Percentiles rank a stretch among this genome's conserved stretches.
Conservation (phyloP, 2,797 vertebrate species). For the Diplodus sargus region DNA sequence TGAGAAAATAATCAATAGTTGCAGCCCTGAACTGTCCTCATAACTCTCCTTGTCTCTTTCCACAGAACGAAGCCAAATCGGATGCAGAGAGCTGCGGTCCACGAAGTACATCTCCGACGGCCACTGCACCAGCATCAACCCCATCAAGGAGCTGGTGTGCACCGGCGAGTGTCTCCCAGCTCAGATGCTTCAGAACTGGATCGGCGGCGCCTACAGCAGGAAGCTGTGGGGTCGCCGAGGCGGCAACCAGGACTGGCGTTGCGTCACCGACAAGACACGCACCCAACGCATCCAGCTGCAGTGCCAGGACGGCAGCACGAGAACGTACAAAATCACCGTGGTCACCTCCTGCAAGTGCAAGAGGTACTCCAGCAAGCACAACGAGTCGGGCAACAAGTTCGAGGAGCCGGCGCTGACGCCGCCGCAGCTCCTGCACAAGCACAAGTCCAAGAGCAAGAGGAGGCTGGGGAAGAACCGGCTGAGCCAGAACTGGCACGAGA, state of each 20-base stretch:
- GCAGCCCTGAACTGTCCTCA: not conserved
- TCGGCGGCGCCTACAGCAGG: conserved; percentile 89
- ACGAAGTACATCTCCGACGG: conserved; percentile 99
- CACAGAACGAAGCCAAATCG: conserved; percentile 90
- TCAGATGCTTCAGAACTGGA: conserved; percentile 97
- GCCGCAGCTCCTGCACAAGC: conserved; percentile 83
- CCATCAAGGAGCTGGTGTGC: conserved; percentile 97
- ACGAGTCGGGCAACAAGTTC: conserved; percentile 93
- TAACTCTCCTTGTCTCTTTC: not conserved
- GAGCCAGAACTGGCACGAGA: conserved; percentile 85
- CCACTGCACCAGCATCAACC: conserved; percentile 96
- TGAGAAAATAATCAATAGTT: not conserved
- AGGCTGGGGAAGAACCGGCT: conserved; percentile 88
- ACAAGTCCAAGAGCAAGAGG: conserved; percentile 91
- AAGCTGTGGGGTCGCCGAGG: conserved; percentile 92
- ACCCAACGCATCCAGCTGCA: conserved; percentile 95
- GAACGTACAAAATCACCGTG: conserved; percentile 95
- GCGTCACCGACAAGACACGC: conserved; percentile 95
- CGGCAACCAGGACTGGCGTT: conserved; percentile 92
- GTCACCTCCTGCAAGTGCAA: conserved; percentile 98
- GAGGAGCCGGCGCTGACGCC: conserved; percentile 86
- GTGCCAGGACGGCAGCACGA: conserved; percentile 93
- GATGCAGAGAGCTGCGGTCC: conserved; percentile 94
- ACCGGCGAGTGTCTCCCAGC: conserved; percentile 95
- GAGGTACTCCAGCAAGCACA: conserved; percentile 94